phyloP scores from a whole-genome alignment of 2,113 vertebrate genomes.

The Alouatta palliata region DNA sequence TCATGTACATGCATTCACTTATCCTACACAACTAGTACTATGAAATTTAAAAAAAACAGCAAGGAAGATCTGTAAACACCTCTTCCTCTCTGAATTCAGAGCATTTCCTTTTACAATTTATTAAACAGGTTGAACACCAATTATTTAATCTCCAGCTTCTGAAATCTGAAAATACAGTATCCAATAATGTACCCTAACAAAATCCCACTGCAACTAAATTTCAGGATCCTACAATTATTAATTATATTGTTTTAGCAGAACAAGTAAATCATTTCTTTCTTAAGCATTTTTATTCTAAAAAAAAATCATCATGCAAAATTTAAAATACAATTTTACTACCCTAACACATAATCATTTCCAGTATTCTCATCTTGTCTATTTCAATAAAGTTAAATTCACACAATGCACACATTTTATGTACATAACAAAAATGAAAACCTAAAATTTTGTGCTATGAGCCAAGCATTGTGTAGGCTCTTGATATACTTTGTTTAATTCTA shows the following conservation, averaged over 20 bases:
- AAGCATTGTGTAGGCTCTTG: neutral
- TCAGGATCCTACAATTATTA: neutral
- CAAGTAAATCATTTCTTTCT: neutral
- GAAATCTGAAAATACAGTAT: constrained; percentile 21
- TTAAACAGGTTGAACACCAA: neutral
- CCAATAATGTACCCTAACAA: constrained; percentile 2
- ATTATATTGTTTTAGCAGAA: neutral
- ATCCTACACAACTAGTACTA: neutral
- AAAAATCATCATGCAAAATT: neutral
- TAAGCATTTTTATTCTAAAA: constrained; percentile 37
- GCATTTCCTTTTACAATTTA: constrained; percentile 58
- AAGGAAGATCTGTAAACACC: neutral
- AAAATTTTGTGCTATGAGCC: neutral
- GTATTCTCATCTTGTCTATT: neutral
- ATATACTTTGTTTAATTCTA: constrained; percentile 35
- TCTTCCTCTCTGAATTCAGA: neutral
- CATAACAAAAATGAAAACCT: constrained; percentile 39
- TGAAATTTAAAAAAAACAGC: neutral
- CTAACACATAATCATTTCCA: constrained; percentile 36
- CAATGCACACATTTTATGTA: neutral
- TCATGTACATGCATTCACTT: neutral
- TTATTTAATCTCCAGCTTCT: constrained; percentile 20
- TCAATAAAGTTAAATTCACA: constrained; percentile 21
- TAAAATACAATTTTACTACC: constrained; percentile 27
- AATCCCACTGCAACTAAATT: neutral